Evolutionary conservation across 2,113 vertebrate genomes (phyloP), one percentile per base, ranked within the genome.

Genomic region (Hippolais icterina): DNA sequence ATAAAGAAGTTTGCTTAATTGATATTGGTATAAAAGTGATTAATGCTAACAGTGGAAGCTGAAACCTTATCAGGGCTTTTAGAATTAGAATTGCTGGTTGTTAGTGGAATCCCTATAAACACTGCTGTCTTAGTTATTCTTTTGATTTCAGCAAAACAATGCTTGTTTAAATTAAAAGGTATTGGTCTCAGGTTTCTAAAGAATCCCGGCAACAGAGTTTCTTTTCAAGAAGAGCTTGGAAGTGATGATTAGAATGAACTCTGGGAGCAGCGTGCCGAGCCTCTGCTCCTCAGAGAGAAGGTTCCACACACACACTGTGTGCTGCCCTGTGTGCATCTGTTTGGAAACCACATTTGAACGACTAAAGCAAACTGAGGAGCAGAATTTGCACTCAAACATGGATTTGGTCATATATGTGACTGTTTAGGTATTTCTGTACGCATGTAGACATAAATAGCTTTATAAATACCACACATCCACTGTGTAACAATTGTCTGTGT

Each of bases 1-100:
- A 93, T 64, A 65, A 90, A 85, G 57, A 96, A 52, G 68, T 88
- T 87, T 83, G 27, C 76, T 89, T 89, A 81, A 90, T 92, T 92
- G 81, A 56, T 68, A 39, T 42, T 87, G 65, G 44, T 83, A 52
- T 76, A 66, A 49, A 52, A 84, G 81, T 47, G 56, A 44, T 89
- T 89, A 71, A 41, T 66, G 44, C 64, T 75, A 56, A 52, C n/a
- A 74, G 39, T 33, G 16, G 69, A 60, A 93, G n/a, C 71, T 47
- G 68, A 90, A 95, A 68, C 7, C 24, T 92, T 83, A 52, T 8
- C 20, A 44, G 56, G 27, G 29, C 56, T 86, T 85, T 35, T 83
- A 28, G 39, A 81, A 90, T 69, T 42, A 74, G 70, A 77, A 59
- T 13, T n/a, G 18, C 60, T 61, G 9, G 29, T 4, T 81, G 17